A percentile compares a stretch with the other conserved stretches of the same genome.
These are phyloP conservation scores for Nannobrachium achirus DNA, from an alignment of 2,113 vertebrate genomes.

Conservation along the genomic window DNA sequence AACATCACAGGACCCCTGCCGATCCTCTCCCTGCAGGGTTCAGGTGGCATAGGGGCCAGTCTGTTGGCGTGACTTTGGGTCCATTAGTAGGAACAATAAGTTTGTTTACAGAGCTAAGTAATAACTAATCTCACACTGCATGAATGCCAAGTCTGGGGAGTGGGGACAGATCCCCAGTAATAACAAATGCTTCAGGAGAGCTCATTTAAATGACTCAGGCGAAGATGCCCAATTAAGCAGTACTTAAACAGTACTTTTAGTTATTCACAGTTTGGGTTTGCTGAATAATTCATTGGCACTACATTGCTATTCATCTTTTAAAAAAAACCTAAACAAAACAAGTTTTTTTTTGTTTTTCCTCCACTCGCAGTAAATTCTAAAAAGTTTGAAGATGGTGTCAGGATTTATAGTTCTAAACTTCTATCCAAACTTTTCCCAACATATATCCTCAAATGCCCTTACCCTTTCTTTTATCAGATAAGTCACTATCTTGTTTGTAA, in stretches of 20 bases:
- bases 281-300: slow-evolving; percentile 18
- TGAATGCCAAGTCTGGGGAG: slow-evolving; percentile 39
- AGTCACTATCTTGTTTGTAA: too few relatives aligned
- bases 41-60: slow-evolving; percentile 68
- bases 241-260: slow-evolving; percentile 46
- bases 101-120: slow-evolving; percentile 66
- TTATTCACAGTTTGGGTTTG: slow-evolving; percentile 36
- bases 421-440: slow-evolving; percentile 34
- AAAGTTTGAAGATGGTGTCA: slow-evolving; percentile 10
- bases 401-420: slow-evolving; percentile 38
- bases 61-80: slow-evolving; percentile 53
- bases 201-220: slow-evolving; percentile 50
- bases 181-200: slow-evolving; percentile 48
- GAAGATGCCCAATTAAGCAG: slow-evolving; percentile 60
- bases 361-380: slow-evolving; percentile 15
- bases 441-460: slow-evolving; percentile 23
- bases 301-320: background rate
- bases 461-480: slow-evolving; percentile 14
- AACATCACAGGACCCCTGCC: slow-evolving; percentile 61
- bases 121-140: slow-evolving; percentile 63
- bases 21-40: slow-evolving; percentile 58
- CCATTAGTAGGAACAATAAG: slow-evolving; percentile 69
- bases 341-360: slow-evolving; percentile 19
- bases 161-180: slow-evolving; percentile 35
- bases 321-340: background rate